Base-by-base conservation (phyloP, 1,140 invertebrate species). In the Antheraea pernyi region DNA sequence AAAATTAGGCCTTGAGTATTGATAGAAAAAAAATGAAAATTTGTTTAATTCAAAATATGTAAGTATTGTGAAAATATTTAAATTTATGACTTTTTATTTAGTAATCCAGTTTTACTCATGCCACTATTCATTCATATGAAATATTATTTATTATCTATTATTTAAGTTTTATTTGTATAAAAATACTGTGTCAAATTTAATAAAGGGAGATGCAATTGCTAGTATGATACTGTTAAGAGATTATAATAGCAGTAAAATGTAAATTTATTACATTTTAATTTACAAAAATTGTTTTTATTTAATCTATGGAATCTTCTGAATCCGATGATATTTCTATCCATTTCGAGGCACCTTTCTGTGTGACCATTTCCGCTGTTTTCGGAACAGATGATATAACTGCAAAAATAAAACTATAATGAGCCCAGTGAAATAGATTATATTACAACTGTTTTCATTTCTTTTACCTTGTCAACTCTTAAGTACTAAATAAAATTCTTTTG, bases 281-380 rank as follows among this genome's bases (percentile, higher is more conserved):
- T 67, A 84, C 73, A 80, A 81, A 79, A n/a, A 53, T 73, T 68
- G 13, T 65, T 73, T 69, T 78, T 70, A 67, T 79, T 85, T 59
- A 81, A 36, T 88, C 80, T 73, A 53, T 53, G 13, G 46, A 53
- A 53, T 82, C 85, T 22, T 87, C 89, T 37, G 89, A 91, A 61
- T 88, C 89, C 73, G 90, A 92, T 70, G 90, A 92, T 67, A 92
- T 79, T 78, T 92, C 90, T 75, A 92, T 90, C 90, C 90, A 92
- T 67, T 78, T 72, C 48, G 87, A 85, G 42, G 77, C 70, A 58
- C 78, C 79, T 66, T 82, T 75, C 60, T 88, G 84, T 18, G 79
- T 65, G 53, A 84, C 78, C 42, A 89, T 76, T 78, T 91, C 90
- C 30, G 84, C 88, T 53, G 86, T 88, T 67, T 86, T 81, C 42